phyloP scores from a whole-genome alignment of 2,113 vertebrate genomes.

The Nibea albiflora region DNA sequence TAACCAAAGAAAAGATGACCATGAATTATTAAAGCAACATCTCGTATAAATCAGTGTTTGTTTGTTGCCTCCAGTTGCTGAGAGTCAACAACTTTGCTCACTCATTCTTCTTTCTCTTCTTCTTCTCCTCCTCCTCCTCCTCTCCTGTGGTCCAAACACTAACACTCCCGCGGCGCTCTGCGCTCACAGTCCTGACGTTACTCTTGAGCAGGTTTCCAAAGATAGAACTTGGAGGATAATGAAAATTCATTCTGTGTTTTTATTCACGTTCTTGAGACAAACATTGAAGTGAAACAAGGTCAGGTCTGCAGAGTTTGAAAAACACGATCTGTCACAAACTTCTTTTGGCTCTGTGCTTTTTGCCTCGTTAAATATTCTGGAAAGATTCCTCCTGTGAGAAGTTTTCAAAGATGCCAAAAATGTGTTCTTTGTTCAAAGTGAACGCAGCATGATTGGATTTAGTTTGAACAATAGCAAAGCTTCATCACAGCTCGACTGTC shows the following conservation, averaged over 20 bases:
- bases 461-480: conserved; percentile 48
- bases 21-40: too few relatives aligned
- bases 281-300: conserved; percentile 17
- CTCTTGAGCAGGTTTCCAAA: too few relatives aligned
- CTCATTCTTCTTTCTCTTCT: too few relatives aligned
- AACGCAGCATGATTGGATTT: conserved; percentile 55
- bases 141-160: too few relatives aligned
- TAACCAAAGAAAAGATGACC: too few relatives aligned
- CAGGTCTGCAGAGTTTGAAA: too few relatives aligned
- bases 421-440: conserved; percentile 47
- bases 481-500: conserved; percentile 40
- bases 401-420: conserved; percentile 47
- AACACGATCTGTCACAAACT: not conserved
- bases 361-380: conserved; percentile 44
- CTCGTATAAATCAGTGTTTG: too few relatives aligned
- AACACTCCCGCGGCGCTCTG: too few relatives aligned
- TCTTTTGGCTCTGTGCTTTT: conserved; percentile 16
- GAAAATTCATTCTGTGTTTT: conserved; percentile 8
- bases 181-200: too few relatives aligned
- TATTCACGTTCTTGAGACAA: conserved; percentile 16
- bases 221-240: conserved; percentile 9
- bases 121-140: too few relatives aligned
- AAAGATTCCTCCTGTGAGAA: conserved; percentile 30
- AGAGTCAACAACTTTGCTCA: too few relatives aligned
- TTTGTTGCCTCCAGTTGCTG: too few relatives aligned